Evolutionary conservation across 2,888 invertebrate genomes (phyloP), one percentile per base, ranked within the genome.

Genomic region (Beris morrisii): DNA sequence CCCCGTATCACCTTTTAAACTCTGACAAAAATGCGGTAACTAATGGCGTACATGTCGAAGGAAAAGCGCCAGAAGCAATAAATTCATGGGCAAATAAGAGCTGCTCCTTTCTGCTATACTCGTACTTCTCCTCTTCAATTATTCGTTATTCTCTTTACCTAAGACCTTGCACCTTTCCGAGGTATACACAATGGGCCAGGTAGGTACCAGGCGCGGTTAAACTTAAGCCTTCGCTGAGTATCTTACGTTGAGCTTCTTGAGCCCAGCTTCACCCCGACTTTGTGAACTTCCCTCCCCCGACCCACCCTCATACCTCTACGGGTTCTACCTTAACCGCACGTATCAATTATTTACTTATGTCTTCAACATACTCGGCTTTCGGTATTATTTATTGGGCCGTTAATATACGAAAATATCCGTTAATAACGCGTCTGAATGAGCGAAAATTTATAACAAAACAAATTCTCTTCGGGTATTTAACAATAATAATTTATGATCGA

Each of bases 311-410:
- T 9, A 22, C 38, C 38, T 38, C 15, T 50, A 3, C 44, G 15
- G 59, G 3, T 48, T 15, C 12, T 48, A 50, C 50, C 13, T 54
- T 55, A 59, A 54, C 64, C 67, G 58, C 68, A 66, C 68, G 64
- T 66, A 68, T 68, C 68, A 68, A 68, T 69, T 69, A 69, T 69
- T 69, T 66, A 69, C 68, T 69, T 69, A 69, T 66, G 68, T 66
- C 68, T 69, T 69, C 68, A 69, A 69, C 68, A 69, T 69, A 57
- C 64, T 64, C 64, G 48, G 58, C 63, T 38, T 54, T 64, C 59
- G 64, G 44, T 28, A 64, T 69, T 69, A 69, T 69, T 69, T 69
- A 69, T 69, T 66, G 66, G 58, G 38, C 64, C 58, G 68, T 69
- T 69, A 69, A 69, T 69, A 64, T 64, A 69, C 64, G 64, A 66